Conservation (phyloP, 2,113 vertebrate species). For the Dolichotis patagonum region DNA sequence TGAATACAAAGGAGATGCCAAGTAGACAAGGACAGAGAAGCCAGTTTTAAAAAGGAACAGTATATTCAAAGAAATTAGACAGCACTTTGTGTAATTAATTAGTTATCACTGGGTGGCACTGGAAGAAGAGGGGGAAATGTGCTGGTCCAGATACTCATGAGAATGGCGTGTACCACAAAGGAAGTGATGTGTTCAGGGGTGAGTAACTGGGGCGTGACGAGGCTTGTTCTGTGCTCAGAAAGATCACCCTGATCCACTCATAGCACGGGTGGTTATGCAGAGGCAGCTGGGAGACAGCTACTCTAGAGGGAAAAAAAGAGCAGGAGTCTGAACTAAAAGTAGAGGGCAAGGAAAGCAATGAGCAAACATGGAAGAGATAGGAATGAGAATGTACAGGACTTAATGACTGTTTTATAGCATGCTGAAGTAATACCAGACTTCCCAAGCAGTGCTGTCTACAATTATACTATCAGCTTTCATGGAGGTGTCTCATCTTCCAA, state of each 20-base stretch:
- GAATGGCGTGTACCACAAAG: neutral
- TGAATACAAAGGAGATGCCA: neutral
- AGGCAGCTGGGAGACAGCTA: neutral
- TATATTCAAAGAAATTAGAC: neutral
- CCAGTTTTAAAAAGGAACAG: neutral
- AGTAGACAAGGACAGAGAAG: neutral
- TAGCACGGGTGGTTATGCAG: neutral
- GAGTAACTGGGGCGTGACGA: neutral
- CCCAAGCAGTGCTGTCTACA: neutral
- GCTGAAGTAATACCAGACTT: neutral
- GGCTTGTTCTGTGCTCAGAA: neutral
- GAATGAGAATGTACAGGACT: neutral
- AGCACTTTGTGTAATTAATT: neutral
- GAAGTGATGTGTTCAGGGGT: rapidly evolving
- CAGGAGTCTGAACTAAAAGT: neutral
- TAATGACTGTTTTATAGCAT: neutral
- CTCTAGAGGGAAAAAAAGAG: neutral
- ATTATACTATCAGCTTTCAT: neutral
- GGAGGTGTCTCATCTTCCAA: neutral
- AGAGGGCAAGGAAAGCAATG: neutral
- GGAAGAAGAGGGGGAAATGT: neutral
- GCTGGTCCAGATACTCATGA: neutral
- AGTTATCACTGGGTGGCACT: neutral
- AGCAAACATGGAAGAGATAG: neutral
- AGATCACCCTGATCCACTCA: neutral